Percentiles rank a stretch among this genome's conserved stretches.
These are phyloP conservation scores for Drosophila tani DNA, from an alignment of 1,140 invertebrate species.

Conservation along the genomic window DNA sequence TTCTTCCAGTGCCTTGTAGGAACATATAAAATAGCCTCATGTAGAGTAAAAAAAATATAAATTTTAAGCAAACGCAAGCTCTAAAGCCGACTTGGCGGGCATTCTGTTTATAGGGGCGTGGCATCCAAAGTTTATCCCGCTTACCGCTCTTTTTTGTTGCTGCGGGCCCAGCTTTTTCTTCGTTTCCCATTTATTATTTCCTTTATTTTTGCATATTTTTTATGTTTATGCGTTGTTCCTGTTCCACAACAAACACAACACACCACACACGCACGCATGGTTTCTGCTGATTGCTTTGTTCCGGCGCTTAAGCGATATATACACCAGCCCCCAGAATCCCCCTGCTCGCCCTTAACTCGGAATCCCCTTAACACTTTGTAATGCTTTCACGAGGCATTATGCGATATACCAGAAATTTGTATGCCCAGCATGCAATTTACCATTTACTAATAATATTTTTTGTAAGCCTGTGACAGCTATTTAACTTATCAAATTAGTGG, in stretches of 20 bases:
- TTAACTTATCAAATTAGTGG: slow-evolving; percentile 39
- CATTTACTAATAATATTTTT: slow-evolving; percentile 20
- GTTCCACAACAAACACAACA: background rate
- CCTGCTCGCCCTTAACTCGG: background rate
- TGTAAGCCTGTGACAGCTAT: slow-evolving; percentile 11
- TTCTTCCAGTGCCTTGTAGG: slow-evolving; percentile 4
- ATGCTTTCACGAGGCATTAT: slow-evolving; percentile 41
- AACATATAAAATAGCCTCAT: slow-evolving; percentile 12
- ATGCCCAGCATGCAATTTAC: slow-evolving; percentile 34
- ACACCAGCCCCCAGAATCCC: slow-evolving; percentile 25
- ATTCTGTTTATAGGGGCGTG: slow-evolving; percentile 45
- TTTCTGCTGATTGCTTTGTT: slow-evolving; percentile 76
- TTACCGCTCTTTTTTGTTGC: background rate
- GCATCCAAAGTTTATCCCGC: slow-evolving; percentile 46
- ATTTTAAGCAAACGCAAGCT: slow-evolving; percentile 36
- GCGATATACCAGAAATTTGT: slow-evolving; percentile 20
- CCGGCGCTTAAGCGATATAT: slow-evolving; percentile 70
- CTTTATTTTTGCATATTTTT: slow-evolving; percentile 58
- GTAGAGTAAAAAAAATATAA: slow-evolving; percentile 26
- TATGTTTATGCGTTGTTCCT: slow-evolving; percentile 50
- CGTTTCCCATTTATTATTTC: slow-evolving; percentile 43
- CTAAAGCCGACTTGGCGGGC: slow-evolving; percentile 26
- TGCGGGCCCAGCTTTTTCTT: slow-evolving; percentile 5
- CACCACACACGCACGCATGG: slow-evolving; percentile 50
- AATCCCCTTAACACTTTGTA: slow-evolving; percentile 43